Evolutionary conservation across 1,140 invertebrate genomes (phyloP), one percentile per base, ranked within the genome.

Genomic region (Cotesia vestalis): DNA sequence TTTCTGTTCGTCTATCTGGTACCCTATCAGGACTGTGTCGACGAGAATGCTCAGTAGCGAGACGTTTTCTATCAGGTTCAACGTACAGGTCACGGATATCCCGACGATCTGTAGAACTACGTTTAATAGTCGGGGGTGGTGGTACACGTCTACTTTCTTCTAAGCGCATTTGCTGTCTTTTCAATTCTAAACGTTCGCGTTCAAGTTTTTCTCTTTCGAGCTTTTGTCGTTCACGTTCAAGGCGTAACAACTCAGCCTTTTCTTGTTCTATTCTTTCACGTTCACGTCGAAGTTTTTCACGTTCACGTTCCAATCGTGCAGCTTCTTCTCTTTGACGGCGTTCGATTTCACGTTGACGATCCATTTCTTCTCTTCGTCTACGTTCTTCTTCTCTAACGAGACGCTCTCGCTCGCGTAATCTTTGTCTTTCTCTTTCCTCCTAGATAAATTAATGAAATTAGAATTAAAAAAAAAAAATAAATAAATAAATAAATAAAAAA

Each of bases 171-270:
- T 94, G 91, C 76, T 92, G 92, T 53, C 94, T 89, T 80, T 95
- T 93, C 52, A 95, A 81, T 79, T 96, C 94, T 74, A 95, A 88
- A 76, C 93, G 90, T 77, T 96, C 95, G 62, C 93, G 86, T 79
- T 95, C 94, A 27, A 96, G 85, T 80, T 94, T 93, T 77, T 96
- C 94, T 14, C 94, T 86, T 83, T 96, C 95, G 57, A 94, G 78
- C 72, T 92, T 90, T 80, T 95, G 93, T 46, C 93, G 88, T 81
- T 96, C 94, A 4, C 94, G 88, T 83, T 96, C 94, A 63, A 96
- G 80, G 60, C 92, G 90, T 63, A 95, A 81, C 11, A 95, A 83
- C 81, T 96, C 94, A 40, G 92, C 91, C 79, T 93, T 93, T 79
- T 96, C 94, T 14, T 92, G 89, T 79, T 94, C 93, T 20, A 95